Evolutionary conservation across 2,888 invertebrate genomes (phyloP).

Genomic region (Calephelis perditalis): DNA sequence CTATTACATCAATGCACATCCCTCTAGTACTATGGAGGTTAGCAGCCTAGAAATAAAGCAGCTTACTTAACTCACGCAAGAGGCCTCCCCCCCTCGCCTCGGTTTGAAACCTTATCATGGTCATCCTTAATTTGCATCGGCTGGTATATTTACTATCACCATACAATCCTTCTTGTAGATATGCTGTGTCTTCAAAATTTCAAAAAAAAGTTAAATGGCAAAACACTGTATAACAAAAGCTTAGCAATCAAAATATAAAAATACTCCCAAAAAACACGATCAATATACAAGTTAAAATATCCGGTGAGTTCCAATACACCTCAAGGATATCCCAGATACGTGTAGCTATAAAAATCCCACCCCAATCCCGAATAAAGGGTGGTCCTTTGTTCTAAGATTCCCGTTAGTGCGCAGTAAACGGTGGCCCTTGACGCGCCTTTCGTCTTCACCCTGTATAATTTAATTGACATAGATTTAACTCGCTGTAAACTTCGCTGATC

Average conservation of each 20-base stretch:
- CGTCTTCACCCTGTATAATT: constrained; percentile 26
- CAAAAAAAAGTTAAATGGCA: background rate
- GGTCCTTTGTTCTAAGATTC: constrained; percentile 24
- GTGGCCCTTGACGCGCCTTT: constrained; percentile 20
- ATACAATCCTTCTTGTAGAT: no score
- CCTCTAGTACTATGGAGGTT: no score
- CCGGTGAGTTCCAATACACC: constrained; percentile 8
- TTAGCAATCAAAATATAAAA: background rate
- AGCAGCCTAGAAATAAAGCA: no score
- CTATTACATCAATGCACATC: no score
- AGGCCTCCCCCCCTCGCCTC: no score
- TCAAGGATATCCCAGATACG: constrained; percentile 4
- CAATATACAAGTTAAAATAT: constrained; percentile 10
- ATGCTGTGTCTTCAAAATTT: background rate
- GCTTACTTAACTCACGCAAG: no score
- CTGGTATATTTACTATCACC: no score
- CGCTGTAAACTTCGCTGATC: constrained; percentile 26
- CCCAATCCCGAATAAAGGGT: background rate
- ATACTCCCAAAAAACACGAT: background rate
- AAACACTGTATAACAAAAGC: background rate
- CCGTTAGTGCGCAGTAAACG: constrained; percentile 28
- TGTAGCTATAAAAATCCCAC: constrained; percentile 13
- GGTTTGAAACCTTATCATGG: no score
- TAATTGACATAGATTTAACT: constrained; percentile 33
- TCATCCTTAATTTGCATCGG: no score